Evolutionary conservation across 2,797 vertebrate genomes (phyloP), one percentile per base, ranked within the genome.

Genomic region (Chloroceryle inda): DNA sequence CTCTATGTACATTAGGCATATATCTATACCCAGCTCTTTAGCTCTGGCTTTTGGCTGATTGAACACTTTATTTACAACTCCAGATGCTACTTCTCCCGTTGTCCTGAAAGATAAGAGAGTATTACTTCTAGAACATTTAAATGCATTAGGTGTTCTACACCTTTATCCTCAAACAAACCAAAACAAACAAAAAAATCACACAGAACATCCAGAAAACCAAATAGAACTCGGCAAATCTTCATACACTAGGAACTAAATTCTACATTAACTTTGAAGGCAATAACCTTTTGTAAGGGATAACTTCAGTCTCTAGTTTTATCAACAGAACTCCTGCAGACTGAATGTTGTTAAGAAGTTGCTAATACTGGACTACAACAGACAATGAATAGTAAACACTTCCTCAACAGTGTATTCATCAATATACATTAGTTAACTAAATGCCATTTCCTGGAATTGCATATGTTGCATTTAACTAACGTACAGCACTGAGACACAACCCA

Each of bases 41-140:
- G 99, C 99, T 96, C 98, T 98, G 35, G 99, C 99, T 98, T 99
- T 99, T n/a, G 99, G 99, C 91, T 99, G 99, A 97, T 99, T 99
- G 97, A 99, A 99, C 35, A 99, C 99, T 98, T 99, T 99, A 97
- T 99, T 98, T 96, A 99, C 99, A 88, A 99, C 99, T 49, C 99
- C 99, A 3, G 99, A 99, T 4, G 99, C 99, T 92, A 99, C 99
- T 97, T 99, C 99, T 40, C 99, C 99, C 4, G 99, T 98, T 31
- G 99, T 99, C 97, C 99, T 99, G 97, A 74, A 98, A 98, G 85
- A n/a, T 82, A 10, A 84, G 6, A 73, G 33, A 7, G 10, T 10
- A 58, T 91, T 80, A 94, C 11, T 64, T 68, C n/a, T 22, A 26
- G 21, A 95, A 52, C 6, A 10, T 49, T 68, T n/a, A 77, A 19